Conservation (phyloP, 2,797 vertebrate species). For the Antrozous pallidus region DNA sequence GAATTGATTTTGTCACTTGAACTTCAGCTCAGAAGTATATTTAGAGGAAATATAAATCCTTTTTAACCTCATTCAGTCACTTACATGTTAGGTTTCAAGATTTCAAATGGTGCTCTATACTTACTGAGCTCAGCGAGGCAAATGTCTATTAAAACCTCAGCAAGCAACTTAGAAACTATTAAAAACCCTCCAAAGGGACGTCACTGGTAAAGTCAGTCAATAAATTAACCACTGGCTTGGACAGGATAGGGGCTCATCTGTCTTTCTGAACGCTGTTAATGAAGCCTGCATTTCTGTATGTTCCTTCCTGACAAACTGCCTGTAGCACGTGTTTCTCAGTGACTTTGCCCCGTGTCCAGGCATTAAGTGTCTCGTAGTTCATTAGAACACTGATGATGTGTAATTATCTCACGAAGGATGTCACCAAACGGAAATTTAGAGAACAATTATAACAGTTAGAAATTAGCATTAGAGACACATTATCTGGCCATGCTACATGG, state of each 20-base stretch:
- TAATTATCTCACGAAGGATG: constrained; percentile 73
- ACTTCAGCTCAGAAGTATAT: constrained; percentile 56
- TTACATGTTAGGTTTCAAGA: constrained; percentile 64
- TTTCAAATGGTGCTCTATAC: constrained; percentile 69
- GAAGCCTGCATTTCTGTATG: constrained; percentile 68
- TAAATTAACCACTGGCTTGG: constrained; percentile 76
- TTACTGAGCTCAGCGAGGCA: constrained; percentile 72
- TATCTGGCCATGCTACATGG: constrained; percentile 36
- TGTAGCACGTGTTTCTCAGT: constrained; percentile 67
- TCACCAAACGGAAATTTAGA: constrained; percentile 75
- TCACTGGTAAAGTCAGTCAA: constrained; percentile 67
- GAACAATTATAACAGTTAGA: constrained; percentile 67
- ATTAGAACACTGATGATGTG: constrained; percentile 70
- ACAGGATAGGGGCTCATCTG: constrained; percentile 63
- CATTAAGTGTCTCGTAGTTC: constrained; percentile 67
- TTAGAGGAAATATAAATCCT: constrained; percentile 68
- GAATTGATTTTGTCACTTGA: not conserved
- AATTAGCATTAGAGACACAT: constrained; percentile 56
- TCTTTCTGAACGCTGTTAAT: constrained; percentile 77
- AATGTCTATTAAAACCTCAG: constrained; percentile 67
- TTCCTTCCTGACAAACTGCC: constrained; percentile 63
- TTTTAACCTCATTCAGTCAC: constrained; percentile 68
- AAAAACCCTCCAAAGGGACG: constrained; percentile 65
- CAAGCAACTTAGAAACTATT: constrained; percentile 74
- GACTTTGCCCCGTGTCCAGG: constrained; percentile 31